A percentile compares a stretch with the other conserved stretches of the same genome.
phyloP scores from a whole-genome alignment of 2,888 invertebrate genomes.

The Drosophila sordidula region DNA sequence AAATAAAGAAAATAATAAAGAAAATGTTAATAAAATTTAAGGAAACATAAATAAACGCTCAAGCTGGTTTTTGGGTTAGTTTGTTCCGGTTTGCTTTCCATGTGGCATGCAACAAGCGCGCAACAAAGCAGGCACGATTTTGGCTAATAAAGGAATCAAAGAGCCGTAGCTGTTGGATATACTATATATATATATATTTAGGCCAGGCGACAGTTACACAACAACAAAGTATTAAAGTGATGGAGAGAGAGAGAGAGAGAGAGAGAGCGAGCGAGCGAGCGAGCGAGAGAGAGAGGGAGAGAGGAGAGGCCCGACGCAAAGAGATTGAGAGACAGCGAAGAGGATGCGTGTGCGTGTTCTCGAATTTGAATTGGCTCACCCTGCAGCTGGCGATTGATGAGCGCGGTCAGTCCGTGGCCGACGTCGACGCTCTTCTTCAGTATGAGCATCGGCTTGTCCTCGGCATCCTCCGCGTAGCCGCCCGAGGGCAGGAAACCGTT shows the following conservation, averaged over 20 bases:
- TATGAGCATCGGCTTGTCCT: conserved; percentile 91
- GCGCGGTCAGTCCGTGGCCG: conserved; percentile 91
- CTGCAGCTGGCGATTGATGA: conserved; percentile 91
- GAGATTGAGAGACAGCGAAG: background rate
- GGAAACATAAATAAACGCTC: background rate
- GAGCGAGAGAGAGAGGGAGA: background rate
- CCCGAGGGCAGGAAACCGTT: conserved; percentile 90
- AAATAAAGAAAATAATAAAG: background rate
- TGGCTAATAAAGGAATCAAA: background rate
- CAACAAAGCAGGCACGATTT: conserved; percentile 35
- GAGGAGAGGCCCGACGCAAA: background rate
- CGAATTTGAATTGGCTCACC: conserved; percentile 86
- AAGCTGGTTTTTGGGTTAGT: conserved; percentile 5
- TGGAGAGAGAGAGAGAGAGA: conserved; percentile 6
- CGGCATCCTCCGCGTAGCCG: conserved; percentile 88
- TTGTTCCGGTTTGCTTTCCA: background rate
- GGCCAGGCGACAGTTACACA: conserved; percentile 8
- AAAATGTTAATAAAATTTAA: background rate
- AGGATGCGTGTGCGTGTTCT: background rate
- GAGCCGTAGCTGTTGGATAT: too few relatives aligned
- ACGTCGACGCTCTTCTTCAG: conserved; percentile 89
- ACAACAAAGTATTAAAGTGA: background rate
- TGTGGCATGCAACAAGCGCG: conserved; percentile 43
- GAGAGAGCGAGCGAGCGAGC: background rate
- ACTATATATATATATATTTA: background rate